Percentiles rank a stretch among this genome's conserved stretches.
These are phyloP conservation scores for Sinocyclocheilus maitianheensis DNA, from an alignment of 2,113 vertebrate species.

Conservation along the genomic window DNA sequence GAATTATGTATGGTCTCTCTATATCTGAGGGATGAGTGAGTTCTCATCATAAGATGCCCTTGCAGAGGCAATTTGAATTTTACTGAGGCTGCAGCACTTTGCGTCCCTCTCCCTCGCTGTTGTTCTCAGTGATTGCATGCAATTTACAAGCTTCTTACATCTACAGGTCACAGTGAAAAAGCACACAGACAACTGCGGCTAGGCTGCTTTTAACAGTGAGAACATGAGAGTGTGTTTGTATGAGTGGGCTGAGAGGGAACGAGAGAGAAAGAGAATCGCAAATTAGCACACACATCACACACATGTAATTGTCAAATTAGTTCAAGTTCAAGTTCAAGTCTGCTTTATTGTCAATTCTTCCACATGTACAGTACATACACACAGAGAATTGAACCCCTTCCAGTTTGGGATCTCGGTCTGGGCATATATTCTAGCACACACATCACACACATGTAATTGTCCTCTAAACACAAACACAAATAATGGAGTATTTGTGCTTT, in stretches of 20 bases:
- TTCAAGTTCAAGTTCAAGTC: no score
- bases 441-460: background rate
- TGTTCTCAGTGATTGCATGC: constrained; percentile 47
- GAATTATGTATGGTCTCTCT: constrained; percentile 62
- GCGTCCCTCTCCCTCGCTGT: constrained; percentile 49
- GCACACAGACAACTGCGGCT: background rate
- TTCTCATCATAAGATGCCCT: constrained; percentile 54
- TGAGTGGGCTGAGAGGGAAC: background rate
- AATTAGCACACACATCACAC: constrained; percentile 15
- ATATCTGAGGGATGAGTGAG: constrained; percentile 42
- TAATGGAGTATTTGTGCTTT: constrained; percentile 21
- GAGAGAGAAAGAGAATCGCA: constrained; percentile 1
- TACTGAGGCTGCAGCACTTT: constrained; percentile 60
- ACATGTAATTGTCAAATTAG: background rate
- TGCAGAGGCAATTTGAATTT: constrained; percentile 58
- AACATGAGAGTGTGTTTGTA: constrained; percentile 4
- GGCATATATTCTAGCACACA: no score
- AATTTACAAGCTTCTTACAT: constrained; percentile 44
- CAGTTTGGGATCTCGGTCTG: no score
- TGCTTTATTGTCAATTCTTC: no score
- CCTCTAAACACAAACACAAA: constrained; percentile 11
- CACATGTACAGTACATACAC: no score
- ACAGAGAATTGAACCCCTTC: no score
- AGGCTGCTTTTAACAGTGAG: constrained; percentile 1
- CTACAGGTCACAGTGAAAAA: constrained; percentile 53